A percentile compares a stretch with the other conserved stretches of the same genome.
Conservation (phyloP, 53 echinoderm and acorn worm species). For the Paracentrotus lividus region DNA sequence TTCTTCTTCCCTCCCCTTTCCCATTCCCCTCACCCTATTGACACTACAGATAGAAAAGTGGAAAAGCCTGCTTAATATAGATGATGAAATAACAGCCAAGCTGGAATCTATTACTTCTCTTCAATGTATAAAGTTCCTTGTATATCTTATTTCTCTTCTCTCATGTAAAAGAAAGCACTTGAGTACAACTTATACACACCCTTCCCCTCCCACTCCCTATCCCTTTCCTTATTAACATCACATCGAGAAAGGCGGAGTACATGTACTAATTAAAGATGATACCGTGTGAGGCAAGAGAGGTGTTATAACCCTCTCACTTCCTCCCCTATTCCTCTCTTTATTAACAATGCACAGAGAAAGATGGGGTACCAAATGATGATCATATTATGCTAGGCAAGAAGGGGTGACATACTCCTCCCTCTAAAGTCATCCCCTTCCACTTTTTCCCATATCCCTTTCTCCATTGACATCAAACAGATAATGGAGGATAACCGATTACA, state of each 20-base stretch:
- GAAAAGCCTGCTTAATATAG: conserved; percentile 82
- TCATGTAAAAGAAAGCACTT: too few species aligned
- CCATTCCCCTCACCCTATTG: too few species aligned
- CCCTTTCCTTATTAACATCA: neutral
- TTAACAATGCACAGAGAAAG: neutral
- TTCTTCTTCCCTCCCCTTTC: neutral
- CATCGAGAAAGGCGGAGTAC: neutral
- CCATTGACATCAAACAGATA: neutral
- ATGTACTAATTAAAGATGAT: neutral
- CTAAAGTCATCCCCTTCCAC: too few species aligned
- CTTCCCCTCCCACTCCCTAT: neutral
- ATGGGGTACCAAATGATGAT: neutral
- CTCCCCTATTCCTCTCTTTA: neutral
- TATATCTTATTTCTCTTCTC: too few species aligned
- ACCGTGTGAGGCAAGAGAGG: neutral
- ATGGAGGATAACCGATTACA: conserved; percentile 79
- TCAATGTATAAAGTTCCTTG: too few species aligned
- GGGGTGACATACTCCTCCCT: too few species aligned
- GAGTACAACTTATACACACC: neutral
- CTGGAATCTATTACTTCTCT: conserved; percentile 43
- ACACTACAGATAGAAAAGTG: too few species aligned
- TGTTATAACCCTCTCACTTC: neutral
- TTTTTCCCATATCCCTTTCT: too few species aligned
- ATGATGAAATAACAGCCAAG: conserved; percentile 95
- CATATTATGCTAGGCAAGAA: neutral